Base-by-base conservation (phyloP, 2,797 vertebrate species). In the Streptopelia turtur region DNA sequence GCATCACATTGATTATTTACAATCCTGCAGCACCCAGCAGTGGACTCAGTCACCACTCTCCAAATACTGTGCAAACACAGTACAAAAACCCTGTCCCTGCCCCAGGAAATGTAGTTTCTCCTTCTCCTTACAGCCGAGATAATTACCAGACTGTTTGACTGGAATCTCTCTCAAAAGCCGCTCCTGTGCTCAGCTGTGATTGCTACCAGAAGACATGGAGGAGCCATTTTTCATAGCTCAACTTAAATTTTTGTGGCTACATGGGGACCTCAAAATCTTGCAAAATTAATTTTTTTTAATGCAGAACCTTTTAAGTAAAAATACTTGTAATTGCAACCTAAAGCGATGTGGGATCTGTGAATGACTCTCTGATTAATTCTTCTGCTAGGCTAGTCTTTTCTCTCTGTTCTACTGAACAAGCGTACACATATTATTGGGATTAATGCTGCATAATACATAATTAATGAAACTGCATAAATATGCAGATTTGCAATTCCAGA, bases 401-500 rank as follows among this genome's bases (percentile, higher is more conserved):
- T 90, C 91, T 92, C 69, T 77, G 56, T 84, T 94, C 94, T 88
- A 69, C 89, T 78, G 91, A 72, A 45, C 43, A 93, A 86, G 93
- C 91, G 22, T 92, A 83, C 56, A 97, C 96, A 75, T 91, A 92
- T 96, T 86, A 95, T 80, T 92, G 94, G 95, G 82, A 95, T 96
- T 95, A 95, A 97, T 94, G 92, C 90, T 56, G 75, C 93, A 64
- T 93, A 87, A 94, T 97, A 94, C 96, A 97, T 97, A 97, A 97
- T 97, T 96, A 97, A 97, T 96, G 93, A 91, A 79, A 91, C 87
- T 7, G 74, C 96, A 97, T 97, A 96, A 98, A 98, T 96, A 98
- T 97, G 96, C 97, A 98, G 97, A 97, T 97, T 96, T 90, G 95
- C 96, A 95, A 95, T 94, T 95, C 97, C 96, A 90, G 83, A 96